Evolutionary conservation across 2,113 vertebrate genomes (phyloP).

Genomic region (Telmatochromis brichardi): DNA sequence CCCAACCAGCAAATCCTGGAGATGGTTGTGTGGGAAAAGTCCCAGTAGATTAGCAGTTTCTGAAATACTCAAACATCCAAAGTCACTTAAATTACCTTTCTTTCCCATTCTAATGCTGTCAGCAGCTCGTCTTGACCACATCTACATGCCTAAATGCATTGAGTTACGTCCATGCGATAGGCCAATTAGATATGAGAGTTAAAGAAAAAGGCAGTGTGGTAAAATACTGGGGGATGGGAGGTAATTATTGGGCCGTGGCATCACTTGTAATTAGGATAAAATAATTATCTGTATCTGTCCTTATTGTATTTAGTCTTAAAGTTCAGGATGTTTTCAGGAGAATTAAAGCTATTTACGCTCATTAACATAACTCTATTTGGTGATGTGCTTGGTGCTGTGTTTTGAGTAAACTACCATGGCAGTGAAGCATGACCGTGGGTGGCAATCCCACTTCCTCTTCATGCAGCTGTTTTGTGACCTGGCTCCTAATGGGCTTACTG

Average conservation of each 20-base stretch:
- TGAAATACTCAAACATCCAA: not conserved
- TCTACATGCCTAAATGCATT: not conserved
- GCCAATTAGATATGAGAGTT: not conserved
- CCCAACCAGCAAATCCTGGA: not conserved
- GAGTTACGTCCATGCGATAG: not conserved
- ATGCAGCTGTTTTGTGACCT: not conserved
- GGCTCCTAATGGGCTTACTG: not conserved
- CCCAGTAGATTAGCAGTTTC: not conserved
- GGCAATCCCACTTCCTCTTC: not conserved
- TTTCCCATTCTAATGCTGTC: not conserved
- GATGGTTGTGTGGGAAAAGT: not conserved
- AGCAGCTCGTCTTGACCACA: not conserved
- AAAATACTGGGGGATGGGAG: not conserved
- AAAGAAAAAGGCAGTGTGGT: not conserved
- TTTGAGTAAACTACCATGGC: not conserved
- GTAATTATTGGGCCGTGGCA: not conserved
- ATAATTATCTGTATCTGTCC: not conserved
- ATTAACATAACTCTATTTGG: not conserved
- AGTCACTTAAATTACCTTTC: not conserved
- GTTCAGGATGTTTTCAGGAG: not conserved
- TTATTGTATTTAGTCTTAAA: not conserved
- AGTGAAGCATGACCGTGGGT: not conserved
- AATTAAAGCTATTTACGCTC: not conserved
- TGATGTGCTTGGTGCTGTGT: not conserved
- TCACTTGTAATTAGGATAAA: not conserved